Evolutionary conservation across 2,888 invertebrate species (phyloP).

Genomic region (Lymantria dispar): DNA sequence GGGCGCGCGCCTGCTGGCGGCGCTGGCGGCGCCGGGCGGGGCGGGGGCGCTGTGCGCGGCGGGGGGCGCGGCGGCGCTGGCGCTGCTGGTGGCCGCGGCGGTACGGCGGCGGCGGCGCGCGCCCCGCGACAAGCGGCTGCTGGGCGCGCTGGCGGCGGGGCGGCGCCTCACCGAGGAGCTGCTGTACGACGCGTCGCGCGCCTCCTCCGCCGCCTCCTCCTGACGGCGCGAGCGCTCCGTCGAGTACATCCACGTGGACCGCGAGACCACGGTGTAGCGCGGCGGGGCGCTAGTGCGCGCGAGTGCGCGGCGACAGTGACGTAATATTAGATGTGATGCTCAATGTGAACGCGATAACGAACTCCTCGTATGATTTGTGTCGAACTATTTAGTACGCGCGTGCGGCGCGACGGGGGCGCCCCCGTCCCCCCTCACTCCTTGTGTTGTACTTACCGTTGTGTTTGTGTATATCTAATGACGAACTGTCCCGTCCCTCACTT

Average conservation of each 20-base stretch:
- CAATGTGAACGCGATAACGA: background rate
- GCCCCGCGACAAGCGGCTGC: slow-evolving; percentile 83
- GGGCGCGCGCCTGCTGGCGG: slow-evolving; percentile 67
- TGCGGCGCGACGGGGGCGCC: background rate
- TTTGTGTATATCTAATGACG: slow-evolving; percentile 45
- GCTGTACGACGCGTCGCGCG: slow-evolving; percentile 84
- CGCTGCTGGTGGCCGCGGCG: slow-evolving; percentile 72
- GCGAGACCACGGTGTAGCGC: slow-evolving; percentile 94
- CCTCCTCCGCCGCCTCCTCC: slow-evolving; percentile 84
- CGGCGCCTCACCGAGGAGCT: slow-evolving; percentile 87
- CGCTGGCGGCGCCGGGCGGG: slow-evolving; percentile 85
- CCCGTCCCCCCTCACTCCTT: background rate
- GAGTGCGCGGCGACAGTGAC: background rate
- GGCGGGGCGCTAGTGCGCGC: slow-evolving; percentile 15
- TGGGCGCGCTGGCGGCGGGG: slow-evolving; percentile 82
- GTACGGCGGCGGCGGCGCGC: slow-evolving; percentile 76
- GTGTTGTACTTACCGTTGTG: slow-evolving; percentile 4
- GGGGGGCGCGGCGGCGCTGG: slow-evolving; percentile 74
- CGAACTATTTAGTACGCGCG: background rate
- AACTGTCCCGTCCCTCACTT: slow-evolving; percentile 77
- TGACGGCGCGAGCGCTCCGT: slow-evolving; percentile 95
- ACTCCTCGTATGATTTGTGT: background rate
- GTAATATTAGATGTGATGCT: too few relatives aligned
- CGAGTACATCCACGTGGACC: slow-evolving; percentile 96
- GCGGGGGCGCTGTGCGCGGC: slow-evolving; percentile 72